Evolutionary conservation across 1,140 invertebrate genomes (phyloP), one percentile per base, ranked within the genome.

Genomic region (Drosophila albomicans): DNA sequence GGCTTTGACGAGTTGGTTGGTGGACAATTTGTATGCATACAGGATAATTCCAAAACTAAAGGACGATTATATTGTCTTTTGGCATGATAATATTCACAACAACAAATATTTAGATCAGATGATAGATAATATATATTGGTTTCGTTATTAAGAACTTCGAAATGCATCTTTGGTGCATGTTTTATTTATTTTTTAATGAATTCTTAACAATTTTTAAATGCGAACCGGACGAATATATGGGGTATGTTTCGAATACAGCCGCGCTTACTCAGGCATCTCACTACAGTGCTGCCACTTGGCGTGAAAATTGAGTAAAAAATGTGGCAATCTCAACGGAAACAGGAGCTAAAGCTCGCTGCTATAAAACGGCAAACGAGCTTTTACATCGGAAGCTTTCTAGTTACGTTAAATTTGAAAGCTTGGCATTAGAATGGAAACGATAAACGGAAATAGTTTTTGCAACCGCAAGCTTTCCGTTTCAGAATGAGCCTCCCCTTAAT

Each of bases 251-350:
- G 4, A 43, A 43, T n/a, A 43, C 41, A 43, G 41, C n/a, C 41
- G 11, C 41, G n/a, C n/a, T 1, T n/a, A n/a, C 11, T 13, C 5
- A n/a, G 10, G 35, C 41, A 13, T 5, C 1, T 10, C n/a, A 46
- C n/a, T 0, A 5, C 56, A 51, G 65, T 3, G 65, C 13, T 74
- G 65, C 57, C 71, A 74, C 5, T 10, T 56, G 6, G 7, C 8
- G 1, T 1, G 1, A 68, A 62, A 41, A 46, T 30, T 11, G n/a
- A 10, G 20, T 5, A 13, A 8, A 2, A 20, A 10, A 35, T 52
- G 8, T 62, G 66, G 57, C 57, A 63, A 38, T 2, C 5, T 28
- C 2, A 7, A 8, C 1, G 5, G 5, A 2, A 28, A 1, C 20
- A 15, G 4, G 5, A 16, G n/a, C 13, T 2, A 25, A 62, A 74